phyloP scores from a whole-genome alignment of 2,888 invertebrate species.

The Eurois occulta region DNA sequence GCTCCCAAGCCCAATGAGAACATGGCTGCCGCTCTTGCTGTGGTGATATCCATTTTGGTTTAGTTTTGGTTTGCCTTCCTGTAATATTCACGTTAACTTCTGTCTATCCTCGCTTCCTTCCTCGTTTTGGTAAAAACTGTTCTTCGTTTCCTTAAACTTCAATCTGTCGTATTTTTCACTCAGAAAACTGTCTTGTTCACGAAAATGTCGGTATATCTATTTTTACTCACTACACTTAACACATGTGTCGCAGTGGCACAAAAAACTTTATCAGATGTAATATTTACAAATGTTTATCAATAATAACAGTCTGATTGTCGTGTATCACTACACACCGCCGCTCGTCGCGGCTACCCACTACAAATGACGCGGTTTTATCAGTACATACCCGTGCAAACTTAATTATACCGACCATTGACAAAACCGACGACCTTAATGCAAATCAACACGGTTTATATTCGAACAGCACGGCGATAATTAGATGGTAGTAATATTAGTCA shows the following conservation, averaged over 20 bases:
- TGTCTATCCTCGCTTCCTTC: not conserved
- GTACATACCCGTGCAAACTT: constrained; percentile 32
- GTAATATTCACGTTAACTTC: not conserved
- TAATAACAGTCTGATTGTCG: constrained; percentile 33
- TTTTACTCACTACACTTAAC: constrained; percentile 20
- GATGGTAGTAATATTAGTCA: constrained; percentile 32
- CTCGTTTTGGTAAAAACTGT: not conserved
- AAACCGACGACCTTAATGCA: constrained; percentile 9
- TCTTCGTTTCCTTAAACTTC: not conserved
- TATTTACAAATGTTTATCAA: constrained; percentile 64
- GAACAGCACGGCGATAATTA: not conserved
- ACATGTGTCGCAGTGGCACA: constrained; percentile 42
- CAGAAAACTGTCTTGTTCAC: not conserved
- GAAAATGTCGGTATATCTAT: constrained; percentile 40
- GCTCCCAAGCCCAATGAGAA: constrained; percentile 92
- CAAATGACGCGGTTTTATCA: constrained; percentile 60
- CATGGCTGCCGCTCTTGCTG: constrained; percentile 93
- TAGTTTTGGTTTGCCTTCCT: not conserved
- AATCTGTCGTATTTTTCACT: not conserved
- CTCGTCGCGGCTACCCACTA: constrained; percentile 47
- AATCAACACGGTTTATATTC: constrained; percentile 27
- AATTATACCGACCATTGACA: not conserved
- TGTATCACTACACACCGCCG: constrained; percentile 48
- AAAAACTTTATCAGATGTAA: constrained; percentile 50
- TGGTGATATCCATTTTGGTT: constrained; percentile 85